Evolutionary conservation across 2,888 invertebrate genomes (phyloP).

Genomic region (Romanomermis culicivorax): DNA sequence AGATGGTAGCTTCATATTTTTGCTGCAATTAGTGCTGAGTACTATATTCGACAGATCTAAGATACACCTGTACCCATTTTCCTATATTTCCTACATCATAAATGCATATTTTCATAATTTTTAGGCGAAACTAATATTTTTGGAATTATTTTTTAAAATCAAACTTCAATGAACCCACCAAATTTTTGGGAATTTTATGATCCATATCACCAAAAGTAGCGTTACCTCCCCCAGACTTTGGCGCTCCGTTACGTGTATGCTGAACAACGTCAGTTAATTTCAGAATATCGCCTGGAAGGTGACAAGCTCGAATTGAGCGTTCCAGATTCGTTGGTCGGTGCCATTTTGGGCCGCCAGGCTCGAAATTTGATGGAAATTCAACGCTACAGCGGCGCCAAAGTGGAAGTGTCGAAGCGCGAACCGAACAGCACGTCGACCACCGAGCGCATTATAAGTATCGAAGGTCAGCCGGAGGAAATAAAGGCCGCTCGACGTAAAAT

Average conservation of each 20-base stretch:
- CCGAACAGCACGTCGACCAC: background rate
- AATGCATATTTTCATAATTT: too few relatives aligned
- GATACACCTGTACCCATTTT: too few relatives aligned
- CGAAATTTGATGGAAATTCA: conserved; percentile 89
- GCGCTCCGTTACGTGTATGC: too few relatives aligned
- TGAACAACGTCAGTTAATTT: too few relatives aligned
- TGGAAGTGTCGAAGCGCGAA: conserved; percentile 89
- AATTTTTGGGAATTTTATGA: background rate
- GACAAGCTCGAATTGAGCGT: conserved; percentile 41
- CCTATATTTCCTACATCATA: too few relatives aligned
- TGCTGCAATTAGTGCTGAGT: too few relatives aligned
- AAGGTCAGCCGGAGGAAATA: conserved; percentile 14
- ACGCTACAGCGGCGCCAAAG: conserved; percentile 84
- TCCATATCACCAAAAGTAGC: background rate
- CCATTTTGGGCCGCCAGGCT: conserved; percentile 86
- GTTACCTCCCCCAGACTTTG: too few relatives aligned
- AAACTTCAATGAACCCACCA: background rate
- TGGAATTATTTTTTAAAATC: too few relatives aligned
- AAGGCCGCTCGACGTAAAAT: conserved; percentile 33
- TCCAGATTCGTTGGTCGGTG: conserved; percentile 78
- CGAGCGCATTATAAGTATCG: conserved; percentile 44
- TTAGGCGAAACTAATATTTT: too few relatives aligned
- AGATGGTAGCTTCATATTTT: too few relatives aligned
- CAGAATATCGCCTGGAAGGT: background rate
- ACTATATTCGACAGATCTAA: too few relatives aligned